Conservation (phyloP, 2,113 vertebrate species). For the Xiphorhynchus elegans region DNA sequence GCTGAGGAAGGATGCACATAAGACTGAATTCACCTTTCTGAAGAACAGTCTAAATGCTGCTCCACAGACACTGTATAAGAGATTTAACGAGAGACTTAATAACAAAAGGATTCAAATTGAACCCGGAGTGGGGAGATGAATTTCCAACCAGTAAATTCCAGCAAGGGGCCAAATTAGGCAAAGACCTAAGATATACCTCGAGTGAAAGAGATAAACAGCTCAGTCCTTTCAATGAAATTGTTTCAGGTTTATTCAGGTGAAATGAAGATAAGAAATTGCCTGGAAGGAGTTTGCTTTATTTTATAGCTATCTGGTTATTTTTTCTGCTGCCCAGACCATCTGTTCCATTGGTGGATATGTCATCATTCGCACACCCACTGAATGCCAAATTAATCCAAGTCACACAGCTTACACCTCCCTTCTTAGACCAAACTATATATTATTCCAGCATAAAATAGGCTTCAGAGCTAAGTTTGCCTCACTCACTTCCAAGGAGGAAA, state of each 20-base stretch:
- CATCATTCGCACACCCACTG: conserved; percentile 64
- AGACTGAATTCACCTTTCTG: not conserved
- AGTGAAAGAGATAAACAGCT: not conserved
- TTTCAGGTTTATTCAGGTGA: not conserved
- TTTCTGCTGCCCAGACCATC: conserved; percentile 58
- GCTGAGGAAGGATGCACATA: not conserved
- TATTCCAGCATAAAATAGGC: conserved; percentile 28
- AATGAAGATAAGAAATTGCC: conserved; percentile 2
- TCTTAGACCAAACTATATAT: conserved; percentile 51
- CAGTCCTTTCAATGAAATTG: not conserved
- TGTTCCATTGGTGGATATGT: conserved; percentile 53
- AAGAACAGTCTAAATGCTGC: not conserved
- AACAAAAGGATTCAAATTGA: not conserved
- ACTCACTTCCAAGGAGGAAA: not conserved
- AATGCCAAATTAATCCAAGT: conserved; percentile 67
- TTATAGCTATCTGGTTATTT: conserved; percentile 51
- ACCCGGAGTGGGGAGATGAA: not conserved
- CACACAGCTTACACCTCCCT: conserved; percentile 52
- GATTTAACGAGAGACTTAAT: not conserved
- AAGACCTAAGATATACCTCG: not conserved
- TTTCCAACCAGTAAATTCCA: not conserved
- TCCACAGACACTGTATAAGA: not conserved
- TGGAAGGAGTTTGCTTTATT: conserved; percentile 23
- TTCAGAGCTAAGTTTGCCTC: conserved; percentile 1
- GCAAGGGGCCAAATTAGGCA: not conserved